Evolutionary conservation across 2,888 invertebrate species (phyloP).

Genomic region (Apomyelois bistriatella): DNA sequence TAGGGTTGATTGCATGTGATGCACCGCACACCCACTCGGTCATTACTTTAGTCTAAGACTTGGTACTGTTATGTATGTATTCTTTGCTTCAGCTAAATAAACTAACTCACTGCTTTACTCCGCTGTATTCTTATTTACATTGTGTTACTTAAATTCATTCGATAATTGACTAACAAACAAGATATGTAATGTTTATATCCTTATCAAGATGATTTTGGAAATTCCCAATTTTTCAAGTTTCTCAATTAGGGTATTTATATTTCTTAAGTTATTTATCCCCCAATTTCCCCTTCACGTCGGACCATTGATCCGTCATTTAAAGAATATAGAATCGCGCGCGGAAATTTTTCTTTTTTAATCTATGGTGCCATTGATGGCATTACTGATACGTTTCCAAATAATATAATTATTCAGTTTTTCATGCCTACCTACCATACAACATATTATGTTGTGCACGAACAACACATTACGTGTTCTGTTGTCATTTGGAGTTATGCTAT

Average conservation of each 20-base stretch:
- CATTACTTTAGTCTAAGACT: not conserved
- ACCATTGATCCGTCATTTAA: no score
- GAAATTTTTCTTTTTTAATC: no score
- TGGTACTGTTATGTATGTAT: no score
- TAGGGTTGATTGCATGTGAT: constrained; percentile 14
- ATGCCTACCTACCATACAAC: not conserved
- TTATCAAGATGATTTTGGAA: not conserved
- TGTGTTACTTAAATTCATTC: not conserved
- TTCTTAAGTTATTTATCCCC: no score
- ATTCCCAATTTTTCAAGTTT: not conserved
- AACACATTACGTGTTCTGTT: not conserved
- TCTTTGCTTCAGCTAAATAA: no score
- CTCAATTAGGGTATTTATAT: no score
- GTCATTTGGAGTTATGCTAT: not conserved
- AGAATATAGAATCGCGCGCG: no score
- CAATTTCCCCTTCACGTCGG: no score
- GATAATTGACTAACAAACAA: not conserved
- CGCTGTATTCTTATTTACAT: not conserved
- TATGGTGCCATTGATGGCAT: no score
- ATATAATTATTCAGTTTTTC: not conserved
- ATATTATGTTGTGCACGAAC: not conserved
- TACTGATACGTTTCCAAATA: no score
- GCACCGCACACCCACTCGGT: constrained; percentile 6
- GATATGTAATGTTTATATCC: not conserved
- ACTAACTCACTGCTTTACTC: no score